Evolutionary conservation across 2,797 vertebrate genomes (phyloP).

Genomic region (Petrocephalus sullivani): DNA sequence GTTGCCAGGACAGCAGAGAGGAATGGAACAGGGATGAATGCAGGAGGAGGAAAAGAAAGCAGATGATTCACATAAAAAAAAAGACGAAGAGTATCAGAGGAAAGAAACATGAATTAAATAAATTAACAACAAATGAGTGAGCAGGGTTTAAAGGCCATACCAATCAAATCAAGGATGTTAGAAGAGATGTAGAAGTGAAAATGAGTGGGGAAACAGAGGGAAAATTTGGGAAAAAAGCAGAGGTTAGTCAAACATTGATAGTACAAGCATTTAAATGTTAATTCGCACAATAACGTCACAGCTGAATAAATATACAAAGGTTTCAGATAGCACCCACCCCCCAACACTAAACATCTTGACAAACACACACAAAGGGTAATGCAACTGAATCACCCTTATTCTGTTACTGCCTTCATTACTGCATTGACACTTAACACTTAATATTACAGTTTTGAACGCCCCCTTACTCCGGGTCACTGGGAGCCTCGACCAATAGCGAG

Average conservation of each 20-base stretch:
- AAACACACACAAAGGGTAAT: conserved; percentile 2
- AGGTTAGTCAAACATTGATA: conserved; percentile 13
- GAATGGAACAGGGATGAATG: neutral
- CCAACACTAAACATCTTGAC: neutral
- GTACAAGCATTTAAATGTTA: conserved; percentile 4
- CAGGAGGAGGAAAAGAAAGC: conserved; percentile 28
- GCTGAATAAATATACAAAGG: neutral
- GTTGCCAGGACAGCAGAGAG: conserved; percentile 14
- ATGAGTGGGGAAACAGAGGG: neutral
- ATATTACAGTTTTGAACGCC: conserved; percentile 28
- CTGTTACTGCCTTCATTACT: neutral
- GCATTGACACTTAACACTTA: neutral
- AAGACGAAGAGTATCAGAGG: neutral
- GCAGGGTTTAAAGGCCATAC: neutral
- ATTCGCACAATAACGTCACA: neutral
- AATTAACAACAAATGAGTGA: neutral
- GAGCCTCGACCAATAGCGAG: conserved; percentile 81
- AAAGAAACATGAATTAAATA: neutral
- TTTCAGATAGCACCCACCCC: neutral
- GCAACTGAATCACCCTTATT: conserved; percentile 3
- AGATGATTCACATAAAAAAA: neutral
- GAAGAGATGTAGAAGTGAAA: neutral
- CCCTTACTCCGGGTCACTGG: conserved; percentile 87
- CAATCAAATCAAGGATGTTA: neutral
- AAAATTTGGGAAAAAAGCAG: conserved; percentile 9